phyloP scores from a whole-genome alignment of 1,140 invertebrate species.

The Drosophila trapezifrons region DNA sequence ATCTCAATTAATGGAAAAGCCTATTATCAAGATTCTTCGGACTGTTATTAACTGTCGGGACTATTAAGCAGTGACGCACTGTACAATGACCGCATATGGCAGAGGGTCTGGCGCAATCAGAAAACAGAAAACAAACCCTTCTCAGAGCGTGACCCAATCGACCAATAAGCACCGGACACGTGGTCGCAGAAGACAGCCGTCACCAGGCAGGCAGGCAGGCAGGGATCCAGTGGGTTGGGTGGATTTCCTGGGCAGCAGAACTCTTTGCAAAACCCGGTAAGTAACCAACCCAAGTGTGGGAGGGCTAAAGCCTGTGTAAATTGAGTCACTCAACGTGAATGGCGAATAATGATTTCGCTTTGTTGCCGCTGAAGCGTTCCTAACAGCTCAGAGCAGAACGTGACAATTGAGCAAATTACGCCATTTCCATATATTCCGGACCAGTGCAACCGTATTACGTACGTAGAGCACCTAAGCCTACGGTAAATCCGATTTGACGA shows the following conservation, averaged over 20 bases:
- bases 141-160: conserved; percentile 10
- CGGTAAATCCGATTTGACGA: not conserved
- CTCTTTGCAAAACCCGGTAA: not conserved
- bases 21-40: conserved; percentile 3
- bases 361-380: conserved; percentile 28
- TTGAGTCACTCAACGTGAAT: conserved; percentile 43
- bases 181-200: conserved; percentile 1
- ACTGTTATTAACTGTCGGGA: not conserved
- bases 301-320: conserved; percentile 22
- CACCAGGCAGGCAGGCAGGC: not conserved
- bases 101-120: conserved; percentile 8
- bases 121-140: conserved; percentile 14
- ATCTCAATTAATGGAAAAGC: conserved; percentile 8
- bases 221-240: conserved; percentile 18
- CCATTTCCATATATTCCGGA: conserved; percentile 28
- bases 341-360: conserved; percentile 22
- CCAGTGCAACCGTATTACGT: conserved; percentile 29
- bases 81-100: conserved; percentile 12
- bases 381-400: conserved; percentile 38
- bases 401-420: conserved; percentile 51
- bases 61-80: conserved; percentile 9
- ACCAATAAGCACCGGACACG: conserved; percentile 34
- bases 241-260: conserved; percentile 21
- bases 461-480: not conserved
- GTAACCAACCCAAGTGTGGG: not conserved